These are phyloP conservation scores for Amniataba percoides DNA, from an alignment of 2,797 vertebrate genomes.

Conservation along the genomic window DNA sequence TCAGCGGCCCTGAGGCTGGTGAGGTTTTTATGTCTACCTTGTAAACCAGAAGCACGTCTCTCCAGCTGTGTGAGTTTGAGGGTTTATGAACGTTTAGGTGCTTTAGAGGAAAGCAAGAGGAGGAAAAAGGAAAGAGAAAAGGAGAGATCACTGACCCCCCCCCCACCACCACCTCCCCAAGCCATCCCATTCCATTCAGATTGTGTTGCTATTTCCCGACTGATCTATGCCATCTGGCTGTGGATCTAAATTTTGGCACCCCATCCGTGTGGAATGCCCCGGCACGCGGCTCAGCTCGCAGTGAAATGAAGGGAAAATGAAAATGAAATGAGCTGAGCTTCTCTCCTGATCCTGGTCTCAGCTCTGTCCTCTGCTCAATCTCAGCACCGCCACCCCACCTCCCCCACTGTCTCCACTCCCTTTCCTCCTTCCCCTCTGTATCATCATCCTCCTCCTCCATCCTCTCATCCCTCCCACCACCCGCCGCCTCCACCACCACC, in stretches of 20 bases:
- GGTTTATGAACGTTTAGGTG: slow-evolving; percentile 51
- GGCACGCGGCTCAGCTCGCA: slow-evolving; percentile 58
- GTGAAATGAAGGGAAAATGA: slow-evolving; percentile 81
- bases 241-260: slow-evolving; percentile 74
- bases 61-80: slow-evolving; percentile 28
- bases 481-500: slow-evolving; percentile 21
- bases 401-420: not conserved
- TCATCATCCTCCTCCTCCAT: slow-evolving; percentile 68
- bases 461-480: slow-evolving; percentile 56
- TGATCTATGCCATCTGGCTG: slow-evolving; percentile 80
- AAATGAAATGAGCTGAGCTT: slow-evolving; percentile 82
- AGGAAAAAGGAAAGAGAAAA: slow-evolving; percentile 8
- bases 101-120: slow-evolving; percentile 3
- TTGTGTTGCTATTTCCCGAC: slow-evolving; percentile 71
- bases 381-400: slow-evolving; percentile 39
- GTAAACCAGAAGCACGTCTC: slow-evolving; percentile 38
- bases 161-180: slow-evolving; percentile 58
- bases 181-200: slow-evolving; percentile 60
- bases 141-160: slow-evolving; percentile 61
- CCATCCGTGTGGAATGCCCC: slow-evolving; percentile 70
- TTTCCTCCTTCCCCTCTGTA: slow-evolving; percentile 54
- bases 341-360: slow-evolving; percentile 79
- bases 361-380: slow-evolving; percentile 76
- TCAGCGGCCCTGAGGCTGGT: slow-evolving; percentile 43
- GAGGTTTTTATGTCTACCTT: slow-evolving; percentile 37